Evolutionary conservation across 2,113 vertebrate species (phyloP), one percentile per base, ranked within the genome.

Genomic region (Rutilus rutilus): DNA sequence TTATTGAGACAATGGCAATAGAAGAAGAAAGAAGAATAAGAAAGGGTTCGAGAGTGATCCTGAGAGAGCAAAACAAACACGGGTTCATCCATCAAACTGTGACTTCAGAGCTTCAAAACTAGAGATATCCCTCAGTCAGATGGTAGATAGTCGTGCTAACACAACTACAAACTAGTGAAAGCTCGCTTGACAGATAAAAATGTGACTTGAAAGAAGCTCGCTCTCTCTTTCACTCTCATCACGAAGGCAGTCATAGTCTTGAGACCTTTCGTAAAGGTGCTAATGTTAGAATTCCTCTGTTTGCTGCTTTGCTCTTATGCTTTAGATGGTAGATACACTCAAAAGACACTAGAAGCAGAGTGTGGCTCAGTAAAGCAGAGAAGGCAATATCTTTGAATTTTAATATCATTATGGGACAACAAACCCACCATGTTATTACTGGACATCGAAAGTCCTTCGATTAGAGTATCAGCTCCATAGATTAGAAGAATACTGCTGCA

Each of bases 1-100:
- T 21, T 87, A 80, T 86, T 83, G 86, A 88, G 90, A 91, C 89
- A 90, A 89, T 88, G 87, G 92, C 87, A 91, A 86, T 87, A 86
- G 82, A 86, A 84, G 85, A 67, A 85, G 57, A 30, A 87, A 47
- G 67, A 39, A 27, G 36, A 82, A 50, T 47, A 5, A 27, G 27
- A 52, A 30, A 69, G 12, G 42, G 47, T 33, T n/a, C 23, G 77
- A 59, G 76, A 67, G 85, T 84, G 67, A 39, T 15, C 12, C n/a
- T 45, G 64, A 52, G 71, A 82, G 73, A 82, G 39, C 21, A 1
- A 25, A 10, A 69, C 33, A 73, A 73, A 23, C 67, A 30, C 5
- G 5, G 57, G 76, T 78, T 57, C 52, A 12, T 78, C 76, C 52
- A 78, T 78, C 76, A 59, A 33, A 78, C 74, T 52, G 45, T 69